Evolutionary conservation across 2,888 invertebrate genomes (phyloP).

Genomic region (Drosophila meridionalis): DNA sequence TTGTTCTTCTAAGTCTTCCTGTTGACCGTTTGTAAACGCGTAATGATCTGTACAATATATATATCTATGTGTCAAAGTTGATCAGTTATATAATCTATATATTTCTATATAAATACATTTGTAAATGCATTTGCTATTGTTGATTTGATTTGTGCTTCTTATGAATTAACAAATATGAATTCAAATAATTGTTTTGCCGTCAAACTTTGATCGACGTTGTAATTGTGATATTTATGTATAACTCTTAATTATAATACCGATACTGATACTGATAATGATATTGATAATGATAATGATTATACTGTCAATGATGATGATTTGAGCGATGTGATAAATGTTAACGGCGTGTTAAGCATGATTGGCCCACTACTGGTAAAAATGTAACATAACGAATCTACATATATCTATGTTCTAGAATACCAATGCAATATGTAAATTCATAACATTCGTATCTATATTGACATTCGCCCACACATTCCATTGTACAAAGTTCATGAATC

Average conservation of each 20-base stretch:
- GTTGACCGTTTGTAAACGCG: conserved; percentile 83
- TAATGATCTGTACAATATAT: conserved; percentile 31
- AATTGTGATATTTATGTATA: conserved; percentile 55
- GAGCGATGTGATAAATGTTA: conserved; percentile 78
- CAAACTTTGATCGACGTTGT: conserved; percentile 66
- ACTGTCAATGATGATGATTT: conserved; percentile 67
- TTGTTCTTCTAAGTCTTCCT: conserved; percentile 76
- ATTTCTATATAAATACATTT: conserved; percentile 38
- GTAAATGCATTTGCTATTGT: conserved; percentile 65
- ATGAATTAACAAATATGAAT: conserved; percentile 18
- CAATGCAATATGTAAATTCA: conserved; percentile 43
- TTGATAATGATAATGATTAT: conserved; percentile 17
- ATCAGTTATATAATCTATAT: conserved; percentile 20
- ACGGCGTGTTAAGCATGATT: conserved; percentile 84
- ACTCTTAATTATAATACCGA: conserved; percentile 26
- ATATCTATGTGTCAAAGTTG: conserved; percentile 15
- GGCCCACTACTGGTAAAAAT: conserved; percentile 85
- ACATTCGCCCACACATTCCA: conserved; percentile 45
- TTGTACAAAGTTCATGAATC: conserved; percentile 55
- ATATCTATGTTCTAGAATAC: conserved; percentile 39
- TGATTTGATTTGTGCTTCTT: conserved; percentile 72
- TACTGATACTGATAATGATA: conserved; percentile 21
- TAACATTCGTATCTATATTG: conserved; percentile 31
- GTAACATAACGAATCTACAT: conserved; percentile 56
- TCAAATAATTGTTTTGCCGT: conserved; percentile 62